Conservation (phyloP, 1,140 invertebrate genomes). For the Drosophila tropicalis region DNA sequence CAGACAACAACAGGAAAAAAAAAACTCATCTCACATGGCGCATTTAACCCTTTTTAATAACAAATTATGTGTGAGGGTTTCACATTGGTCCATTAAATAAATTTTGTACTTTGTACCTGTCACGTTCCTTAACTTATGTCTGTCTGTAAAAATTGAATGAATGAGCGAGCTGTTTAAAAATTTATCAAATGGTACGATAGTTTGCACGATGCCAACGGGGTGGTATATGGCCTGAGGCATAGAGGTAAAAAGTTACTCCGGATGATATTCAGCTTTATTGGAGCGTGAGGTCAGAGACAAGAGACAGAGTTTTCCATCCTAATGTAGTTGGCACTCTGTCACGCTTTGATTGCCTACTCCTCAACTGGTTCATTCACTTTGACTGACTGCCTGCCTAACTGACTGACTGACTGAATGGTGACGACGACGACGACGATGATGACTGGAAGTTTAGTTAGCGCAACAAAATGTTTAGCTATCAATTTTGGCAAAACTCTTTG, state of each 20-base stretch:
- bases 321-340: slow-evolving; percentile 39
- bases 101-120: slow-evolving; percentile 21
- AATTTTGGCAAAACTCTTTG: slow-evolving; percentile 33
- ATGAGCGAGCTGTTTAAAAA: slow-evolving; percentile 48
- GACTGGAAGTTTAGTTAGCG: slow-evolving; percentile 26
- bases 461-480: slow-evolving; percentile 37
- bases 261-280: slow-evolving; percentile 27
- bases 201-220: neutral
- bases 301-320: slow-evolving; percentile 21
- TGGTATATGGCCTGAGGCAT: neutral
- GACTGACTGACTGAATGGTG: slow-evolving; percentile 5
- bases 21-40: slow-evolving; percentile 10
- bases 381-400: slow-evolving; percentile 12
- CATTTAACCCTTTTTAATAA: slow-evolving; percentile 49
- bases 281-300: slow-evolving; percentile 38
- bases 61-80: slow-evolving; percentile 35
- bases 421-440: slow-evolving; percentile 1
- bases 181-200: slow-evolving; percentile 43
- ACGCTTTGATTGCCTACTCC: slow-evolving; percentile 59
- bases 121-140: slow-evolving; percentile 41
- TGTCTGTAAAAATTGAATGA: slow-evolving; percentile 27
- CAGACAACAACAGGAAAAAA: neutral
- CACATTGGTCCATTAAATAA: slow-evolving; percentile 24
- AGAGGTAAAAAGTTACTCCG: neutral
- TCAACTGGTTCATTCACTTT: slow-evolving; percentile 9